phyloP scores from a whole-genome alignment of 2,888 invertebrate genomes.

The Megamerina dolium region DNA sequence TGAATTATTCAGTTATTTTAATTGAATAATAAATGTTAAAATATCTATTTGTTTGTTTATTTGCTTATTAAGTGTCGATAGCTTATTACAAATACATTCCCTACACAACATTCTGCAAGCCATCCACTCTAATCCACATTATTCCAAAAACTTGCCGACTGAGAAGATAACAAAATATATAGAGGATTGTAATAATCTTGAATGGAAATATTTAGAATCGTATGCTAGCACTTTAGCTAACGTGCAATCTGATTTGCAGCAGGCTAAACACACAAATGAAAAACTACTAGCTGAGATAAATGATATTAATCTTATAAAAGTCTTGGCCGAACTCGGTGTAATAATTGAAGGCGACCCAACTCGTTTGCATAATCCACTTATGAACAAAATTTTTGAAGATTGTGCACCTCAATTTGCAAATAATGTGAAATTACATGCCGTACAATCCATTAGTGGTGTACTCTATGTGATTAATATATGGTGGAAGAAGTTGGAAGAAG shows the following conservation, averaged over 20 bases:
- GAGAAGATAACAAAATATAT: slow-evolving; percentile 19
- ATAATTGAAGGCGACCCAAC: slow-evolving; percentile 8
- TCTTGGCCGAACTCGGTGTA: slow-evolving; percentile 24
- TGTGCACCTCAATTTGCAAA: slow-evolving; percentile 21
- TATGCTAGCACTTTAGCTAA: slow-evolving; percentile 29
- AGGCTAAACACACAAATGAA: slow-evolving; percentile 2
- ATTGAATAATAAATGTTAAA: too few relatives aligned
- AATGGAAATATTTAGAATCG: slow-evolving; percentile 54
- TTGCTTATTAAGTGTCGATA: slow-evolving; percentile 55
- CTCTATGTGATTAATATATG: slow-evolving; percentile 34
- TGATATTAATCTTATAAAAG: slow-evolving; percentile 12
- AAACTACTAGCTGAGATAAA: slow-evolving; percentile 8
- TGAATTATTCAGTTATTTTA: too few relatives aligned
- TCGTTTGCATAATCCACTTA: slow-evolving; percentile 19
- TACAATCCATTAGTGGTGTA: slow-evolving; percentile 22
- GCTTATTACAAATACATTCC: slow-evolving; percentile 61
- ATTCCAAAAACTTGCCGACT: not conserved
- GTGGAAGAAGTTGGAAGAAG: slow-evolving; percentile 28
- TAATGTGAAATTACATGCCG: slow-evolving; percentile 18
- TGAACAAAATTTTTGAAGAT: slow-evolving; percentile 37
- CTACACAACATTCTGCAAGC: slow-evolving; percentile 59
- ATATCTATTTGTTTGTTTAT: too few relatives aligned
- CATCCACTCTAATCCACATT: slow-evolving; percentile 27
- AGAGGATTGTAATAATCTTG: slow-evolving; percentile 51
- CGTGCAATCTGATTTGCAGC: slow-evolving; percentile 25